Percentiles rank a stretch among this genome's conserved stretches.
phyloP scores from a whole-genome alignment of 2,113 vertebrate genomes.

The Brevimyrus niger region DNA sequence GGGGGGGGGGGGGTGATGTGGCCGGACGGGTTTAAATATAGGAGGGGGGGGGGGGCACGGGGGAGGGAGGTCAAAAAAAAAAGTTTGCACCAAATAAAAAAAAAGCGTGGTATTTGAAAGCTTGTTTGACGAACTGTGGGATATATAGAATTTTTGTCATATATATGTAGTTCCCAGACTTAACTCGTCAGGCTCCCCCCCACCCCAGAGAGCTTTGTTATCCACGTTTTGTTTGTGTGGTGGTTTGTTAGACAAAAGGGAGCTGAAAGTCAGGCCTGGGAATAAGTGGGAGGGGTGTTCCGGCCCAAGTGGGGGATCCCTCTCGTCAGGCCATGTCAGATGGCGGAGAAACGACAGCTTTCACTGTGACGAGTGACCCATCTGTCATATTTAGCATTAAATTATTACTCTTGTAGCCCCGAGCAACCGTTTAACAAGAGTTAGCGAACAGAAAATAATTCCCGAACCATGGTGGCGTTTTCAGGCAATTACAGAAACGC shows the following conservation, averaged over 20 bases:
- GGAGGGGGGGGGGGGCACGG: not conserved
- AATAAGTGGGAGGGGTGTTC: not conserved
- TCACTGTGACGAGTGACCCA: conserved; percentile 54
- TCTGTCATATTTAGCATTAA: conserved; percentile 56
- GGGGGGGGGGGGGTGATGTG: not conserved
- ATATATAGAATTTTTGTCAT: not conserved
- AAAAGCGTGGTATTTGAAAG: not conserved
- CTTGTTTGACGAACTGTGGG: not conserved
- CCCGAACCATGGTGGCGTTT: conserved; percentile 39
- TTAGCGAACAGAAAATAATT: conserved; percentile 61
- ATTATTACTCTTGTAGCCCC: conserved; percentile 48
- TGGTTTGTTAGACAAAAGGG: not conserved
- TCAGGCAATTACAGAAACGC: conserved; percentile 10
- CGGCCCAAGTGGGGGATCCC: not conserved
- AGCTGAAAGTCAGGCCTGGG: not conserved
- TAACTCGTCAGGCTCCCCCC: not conserved
- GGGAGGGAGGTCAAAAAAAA: not conserved
- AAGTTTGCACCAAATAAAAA: not conserved
- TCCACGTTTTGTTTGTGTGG: not conserved
- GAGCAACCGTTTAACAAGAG: conserved; percentile 51
- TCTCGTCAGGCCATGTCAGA: conserved; percentile 20
- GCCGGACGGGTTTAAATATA: not conserved
- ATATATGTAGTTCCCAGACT: not conserved
- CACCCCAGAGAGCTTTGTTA: not conserved
- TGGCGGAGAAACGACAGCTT: conserved; percentile 37